Evolutionary conservation across 2,888 invertebrate species (phyloP).

Genomic region (Myopa testacea): DNA sequence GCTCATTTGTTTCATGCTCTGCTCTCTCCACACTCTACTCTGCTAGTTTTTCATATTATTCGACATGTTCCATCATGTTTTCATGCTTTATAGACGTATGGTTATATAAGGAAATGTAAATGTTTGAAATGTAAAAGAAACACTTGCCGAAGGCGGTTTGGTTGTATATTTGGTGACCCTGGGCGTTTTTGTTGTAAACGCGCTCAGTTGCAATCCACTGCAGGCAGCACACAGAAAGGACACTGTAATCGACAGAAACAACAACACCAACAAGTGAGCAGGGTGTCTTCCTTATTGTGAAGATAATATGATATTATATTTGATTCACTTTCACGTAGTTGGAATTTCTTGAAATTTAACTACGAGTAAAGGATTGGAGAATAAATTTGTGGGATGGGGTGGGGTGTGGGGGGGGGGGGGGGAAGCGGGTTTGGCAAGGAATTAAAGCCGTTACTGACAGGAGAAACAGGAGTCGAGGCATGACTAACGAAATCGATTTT

Average conservation of each 20-base stretch:
- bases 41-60: not conserved
- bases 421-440: no score
- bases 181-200: slow-evolving; percentile 74
- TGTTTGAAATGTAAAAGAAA: not conserved
- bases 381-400: not conserved
- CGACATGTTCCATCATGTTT: not conserved
- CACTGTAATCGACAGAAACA: slow-evolving; percentile 49
- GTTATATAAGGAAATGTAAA: not conserved
- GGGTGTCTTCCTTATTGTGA: not conserved
- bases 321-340: not conserved
- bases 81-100: not conserved
- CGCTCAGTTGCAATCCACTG: slow-evolving; percentile 71
- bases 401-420: no score
- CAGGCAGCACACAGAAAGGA: slow-evolving; percentile 49
- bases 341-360: not conserved
- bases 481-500: slow-evolving; percentile 33
- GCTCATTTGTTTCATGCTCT: no score
- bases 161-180: slow-evolving; percentile 76
- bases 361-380: not conserved
- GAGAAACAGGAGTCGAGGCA: not conserved
- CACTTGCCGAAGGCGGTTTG: slow-evolving; percentile 66
- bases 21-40: not conserved
- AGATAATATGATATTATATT: no score
- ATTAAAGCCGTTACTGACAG: not conserved
- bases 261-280: slow-evolving; percentile 19